Percentiles rank a stretch among this genome's conserved stretches.
Conservation (phyloP, 2,797 vertebrate species). For the Taeniopygia guttata region DNA sequence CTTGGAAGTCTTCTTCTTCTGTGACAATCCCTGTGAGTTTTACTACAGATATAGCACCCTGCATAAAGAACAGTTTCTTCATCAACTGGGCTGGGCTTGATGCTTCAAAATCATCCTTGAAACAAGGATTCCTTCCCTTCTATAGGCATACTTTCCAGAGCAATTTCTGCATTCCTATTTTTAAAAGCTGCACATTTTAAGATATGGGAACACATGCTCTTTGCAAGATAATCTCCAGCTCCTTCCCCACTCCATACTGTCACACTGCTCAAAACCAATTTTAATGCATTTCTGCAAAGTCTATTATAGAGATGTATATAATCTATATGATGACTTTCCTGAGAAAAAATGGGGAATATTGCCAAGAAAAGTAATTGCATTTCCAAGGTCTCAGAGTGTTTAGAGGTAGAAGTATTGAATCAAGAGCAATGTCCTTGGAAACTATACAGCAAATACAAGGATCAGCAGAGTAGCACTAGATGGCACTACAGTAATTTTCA, state of each 20-base stretch:
- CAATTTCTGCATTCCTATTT: conserved; percentile 32
- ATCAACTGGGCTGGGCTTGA: background rate
- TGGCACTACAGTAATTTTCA: conserved; percentile 50
- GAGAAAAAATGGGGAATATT: background rate
- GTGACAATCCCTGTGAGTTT: background rate
- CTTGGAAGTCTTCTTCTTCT: background rate
- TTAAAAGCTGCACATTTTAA: conserved; percentile 10
- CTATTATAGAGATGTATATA: background rate
- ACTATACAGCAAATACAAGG: background rate
- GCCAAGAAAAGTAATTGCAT: background rate
- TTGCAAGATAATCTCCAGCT: background rate
- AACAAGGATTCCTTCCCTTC: background rate
- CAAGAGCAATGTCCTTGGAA: background rate
- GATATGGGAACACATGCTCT: background rate
- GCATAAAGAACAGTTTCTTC: background rate
- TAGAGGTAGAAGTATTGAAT: background rate
- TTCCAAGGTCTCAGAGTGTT: background rate
- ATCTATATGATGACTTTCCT: background rate
- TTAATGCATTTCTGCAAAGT: background rate
- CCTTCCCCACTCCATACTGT: background rate
- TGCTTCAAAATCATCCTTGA: background rate
- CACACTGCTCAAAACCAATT: background rate
- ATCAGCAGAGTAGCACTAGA: conserved; percentile 28
- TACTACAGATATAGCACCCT: background rate
- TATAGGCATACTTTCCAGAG: background rate